Conservation (phyloP, 2,797 vertebrate genomes). For the Apogon talboti region DNA sequence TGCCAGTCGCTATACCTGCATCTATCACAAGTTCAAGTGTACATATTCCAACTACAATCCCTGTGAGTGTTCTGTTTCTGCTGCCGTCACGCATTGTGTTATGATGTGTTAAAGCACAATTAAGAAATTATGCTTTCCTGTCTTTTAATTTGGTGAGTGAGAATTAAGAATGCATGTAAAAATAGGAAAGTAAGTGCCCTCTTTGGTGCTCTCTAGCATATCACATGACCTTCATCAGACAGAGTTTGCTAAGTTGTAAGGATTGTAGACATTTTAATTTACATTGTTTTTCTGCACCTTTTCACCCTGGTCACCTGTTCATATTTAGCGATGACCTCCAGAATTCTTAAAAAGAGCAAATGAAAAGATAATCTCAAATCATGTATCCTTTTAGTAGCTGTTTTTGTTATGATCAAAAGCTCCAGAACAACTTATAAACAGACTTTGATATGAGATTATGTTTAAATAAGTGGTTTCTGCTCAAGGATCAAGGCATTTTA, state of each 20-base stretch:
- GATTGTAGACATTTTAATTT: neutral
- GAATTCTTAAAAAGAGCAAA: neutral
- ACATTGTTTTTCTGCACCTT: neutral
- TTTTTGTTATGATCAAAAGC: neutral
- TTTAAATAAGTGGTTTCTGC: slow-evolving; percentile 3
- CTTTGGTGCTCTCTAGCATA: neutral
- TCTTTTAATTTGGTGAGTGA: neutral
- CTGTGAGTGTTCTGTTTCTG: slow-evolving; percentile 85
- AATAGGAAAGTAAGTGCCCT: neutral
- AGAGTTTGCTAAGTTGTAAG: neutral
- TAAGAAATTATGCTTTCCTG: slow-evolving; percentile 1
- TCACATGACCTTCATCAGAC: neutral
- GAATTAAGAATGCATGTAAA: neutral
- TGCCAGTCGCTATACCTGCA: slow-evolving; percentile 97
- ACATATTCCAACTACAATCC: slow-evolving; percentile 96
- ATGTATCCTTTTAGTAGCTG: neutral
- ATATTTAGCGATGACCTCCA: neutral
- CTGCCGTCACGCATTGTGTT: slow-evolving; percentile 8
- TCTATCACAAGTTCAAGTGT: slow-evolving; percentile 97
- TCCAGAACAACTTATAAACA: neutral
- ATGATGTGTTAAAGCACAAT: neutral
- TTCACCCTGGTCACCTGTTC: too few species aligned
- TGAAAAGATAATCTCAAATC: neutral
- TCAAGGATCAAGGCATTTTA: slow-evolving; percentile 3
- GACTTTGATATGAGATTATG: neutral